phyloP scores from a whole-genome alignment of 2,888 invertebrate genomes.

The Agrypnus murinus region DNA sequence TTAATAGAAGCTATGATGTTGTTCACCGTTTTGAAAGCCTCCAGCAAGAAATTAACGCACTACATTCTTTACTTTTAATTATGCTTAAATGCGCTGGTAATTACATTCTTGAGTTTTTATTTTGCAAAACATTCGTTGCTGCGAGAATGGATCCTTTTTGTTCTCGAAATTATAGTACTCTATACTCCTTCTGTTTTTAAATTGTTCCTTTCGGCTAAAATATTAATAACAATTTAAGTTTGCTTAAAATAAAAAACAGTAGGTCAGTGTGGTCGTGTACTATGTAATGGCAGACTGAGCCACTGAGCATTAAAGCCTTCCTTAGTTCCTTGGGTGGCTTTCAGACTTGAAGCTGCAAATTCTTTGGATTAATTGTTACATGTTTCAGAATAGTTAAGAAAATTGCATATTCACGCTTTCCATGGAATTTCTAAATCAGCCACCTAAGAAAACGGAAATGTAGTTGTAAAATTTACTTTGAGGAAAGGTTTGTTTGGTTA shows the following conservation, averaged over 20 bases:
- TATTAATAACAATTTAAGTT: not conserved
- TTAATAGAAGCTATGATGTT: slow-evolving; percentile 30
- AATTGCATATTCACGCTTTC: too few species aligned
- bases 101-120: slow-evolving; percentile 11
- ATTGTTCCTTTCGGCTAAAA: not conserved
- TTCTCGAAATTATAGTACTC: too few species aligned
- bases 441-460: slow-evolving; percentile 25
- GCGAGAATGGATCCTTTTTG: not conserved
- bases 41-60: slow-evolving; percentile 25
- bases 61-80: slow-evolving; percentile 28
- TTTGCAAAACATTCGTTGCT: not conserved
- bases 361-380: too few species aligned
- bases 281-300: not conserved
- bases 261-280: not conserved
- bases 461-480: slow-evolving; percentile 27
- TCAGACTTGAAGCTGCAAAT: not conserved
- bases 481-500: slow-evolving; percentile 9
- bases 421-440: too few species aligned
- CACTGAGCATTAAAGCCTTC: slow-evolving; percentile 16
- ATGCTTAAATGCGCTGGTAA: slow-evolving; percentile 33
- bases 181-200: not conserved
- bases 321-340: slow-evolving; percentile 30
- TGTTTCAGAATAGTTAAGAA: too few species aligned
- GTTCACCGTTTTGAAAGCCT: slow-evolving; percentile 22
- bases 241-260: slow-evolving; percentile 7